Evolutionary conservation across 35 echinoderm and acorn worm genomes (phyloP).

Genomic region (Hemicentrotus pulcherrimus): DNA sequence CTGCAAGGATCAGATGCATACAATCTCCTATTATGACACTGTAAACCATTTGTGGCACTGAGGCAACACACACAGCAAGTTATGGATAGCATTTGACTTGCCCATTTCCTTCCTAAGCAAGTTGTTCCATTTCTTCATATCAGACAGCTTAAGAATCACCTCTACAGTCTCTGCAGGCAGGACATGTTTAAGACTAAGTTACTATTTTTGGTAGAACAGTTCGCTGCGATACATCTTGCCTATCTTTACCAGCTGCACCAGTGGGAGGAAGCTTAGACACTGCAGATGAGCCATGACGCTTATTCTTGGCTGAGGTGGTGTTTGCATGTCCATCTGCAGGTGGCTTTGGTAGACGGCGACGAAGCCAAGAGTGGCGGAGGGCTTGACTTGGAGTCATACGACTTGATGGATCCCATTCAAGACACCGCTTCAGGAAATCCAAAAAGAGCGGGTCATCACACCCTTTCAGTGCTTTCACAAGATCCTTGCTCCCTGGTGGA

Average conservation of each 20-base stretch:
- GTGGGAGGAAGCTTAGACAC: conserved; percentile 93
- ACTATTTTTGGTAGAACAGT: conserved; percentile 99
- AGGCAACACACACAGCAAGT: conserved; percentile 44
- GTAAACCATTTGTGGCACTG: conserved; percentile 40
- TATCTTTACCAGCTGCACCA: conserved; percentile 76
- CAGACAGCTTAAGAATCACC: not conserved
- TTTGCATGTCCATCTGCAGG: conserved; percentile 55
- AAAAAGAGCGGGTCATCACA: conserved; percentile 92
- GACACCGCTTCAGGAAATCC: conserved; percentile 93
- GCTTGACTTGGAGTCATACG: conserved; percentile 94
- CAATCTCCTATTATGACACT: not conserved
- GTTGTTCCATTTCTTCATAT: not conserved
- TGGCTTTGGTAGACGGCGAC: conserved; percentile 92
- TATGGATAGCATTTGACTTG: not conserved
- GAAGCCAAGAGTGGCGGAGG: conserved; percentile 87
- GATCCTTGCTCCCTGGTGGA: conserved; percentile 93
- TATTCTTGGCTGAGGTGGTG: conserved; percentile 87
- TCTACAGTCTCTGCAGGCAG: not conserved
- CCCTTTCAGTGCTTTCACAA: conserved; percentile 97
- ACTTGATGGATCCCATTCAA: conserved; percentile 96
- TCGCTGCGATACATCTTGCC: conserved; percentile 77
- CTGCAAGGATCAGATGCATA: conserved; percentile 10
- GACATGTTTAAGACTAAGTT: conserved; percentile 60
- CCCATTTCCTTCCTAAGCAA: not conserved
- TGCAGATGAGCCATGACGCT: conserved; percentile 90